phyloP scores from a whole-genome alignment of 1,140 invertebrate genomes.

The Drosophila tropicalis region DNA sequence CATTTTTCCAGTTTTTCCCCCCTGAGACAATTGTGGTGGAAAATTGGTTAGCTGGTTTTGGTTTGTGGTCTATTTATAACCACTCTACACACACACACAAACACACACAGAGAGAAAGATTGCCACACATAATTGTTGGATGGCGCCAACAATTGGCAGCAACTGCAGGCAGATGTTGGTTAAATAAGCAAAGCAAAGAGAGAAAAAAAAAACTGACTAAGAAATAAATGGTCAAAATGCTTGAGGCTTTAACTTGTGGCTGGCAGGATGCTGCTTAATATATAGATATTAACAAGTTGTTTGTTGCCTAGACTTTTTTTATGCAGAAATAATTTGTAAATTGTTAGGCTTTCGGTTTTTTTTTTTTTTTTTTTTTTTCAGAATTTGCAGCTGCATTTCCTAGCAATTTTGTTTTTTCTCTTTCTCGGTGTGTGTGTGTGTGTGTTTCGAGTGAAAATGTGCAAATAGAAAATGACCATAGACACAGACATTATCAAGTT shows the following conservation, averaged over 20 bases:
- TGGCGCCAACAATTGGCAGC: conserved; percentile 45
- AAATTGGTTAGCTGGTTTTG: conserved; percentile 30
- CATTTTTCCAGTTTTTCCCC: conserved; percentile 14
- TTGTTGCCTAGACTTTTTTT: conserved; percentile 45
- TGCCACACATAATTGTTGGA: conserved; percentile 55
- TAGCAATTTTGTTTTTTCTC: background rate
- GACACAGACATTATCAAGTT: conserved; percentile 61
- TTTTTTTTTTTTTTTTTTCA: background rate
- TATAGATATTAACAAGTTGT: conserved; percentile 23
- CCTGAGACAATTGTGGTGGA: conserved; percentile 62
- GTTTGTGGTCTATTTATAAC: conserved; percentile 64
- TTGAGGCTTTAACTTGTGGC: background rate
- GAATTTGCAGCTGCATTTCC: conserved; percentile 27
- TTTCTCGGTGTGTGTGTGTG: no score
- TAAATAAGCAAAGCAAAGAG: conserved; percentile 36
- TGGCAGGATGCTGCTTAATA: conserved; percentile 3
- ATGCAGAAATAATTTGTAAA: conserved; percentile 71
- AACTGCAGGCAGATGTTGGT: conserved; percentile 25
- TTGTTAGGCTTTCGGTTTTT: conserved; percentile 43
- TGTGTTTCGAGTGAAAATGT: conserved; percentile 49
- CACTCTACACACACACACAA: conserved; percentile 22
- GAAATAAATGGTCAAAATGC: conserved; percentile 24
- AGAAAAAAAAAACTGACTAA: background rate
- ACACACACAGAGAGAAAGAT: background rate
- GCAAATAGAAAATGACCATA: conserved; percentile 60